Evolutionary conservation across 2,113 vertebrate genomes (phyloP), one percentile per base, ranked within the genome.

Genomic region (Pseudonaja textilis): DNA sequence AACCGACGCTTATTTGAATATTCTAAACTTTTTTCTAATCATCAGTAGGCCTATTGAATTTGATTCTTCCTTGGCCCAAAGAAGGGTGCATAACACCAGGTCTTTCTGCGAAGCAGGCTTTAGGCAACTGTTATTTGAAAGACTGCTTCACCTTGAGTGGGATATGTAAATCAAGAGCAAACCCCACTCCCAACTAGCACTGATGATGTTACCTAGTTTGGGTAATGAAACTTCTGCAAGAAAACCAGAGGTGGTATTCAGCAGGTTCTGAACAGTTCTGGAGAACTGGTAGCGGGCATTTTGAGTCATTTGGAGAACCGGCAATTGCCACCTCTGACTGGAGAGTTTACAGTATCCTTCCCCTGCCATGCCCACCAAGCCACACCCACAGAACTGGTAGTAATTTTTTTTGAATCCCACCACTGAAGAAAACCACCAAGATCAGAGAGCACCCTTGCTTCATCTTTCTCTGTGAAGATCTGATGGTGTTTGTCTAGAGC

Each of bases 1-100:
- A 52, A 91, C 45, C 90, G 39, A 93, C 0, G 92, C 54, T 93
- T 95, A 50, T 92, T 96, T 91, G 89, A 74, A 94, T 92, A 90
- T 93, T 45, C 86, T 87, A 69, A 85, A 2, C 54, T 57, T 90
- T 18, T 69, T 93, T 93, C 89, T 39, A 93, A 25, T 12, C 34
- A 88, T 93, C 87, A 39, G 0, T 20, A 9, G 47, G 88, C 39
- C 0, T 54, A 95, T 91, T 92, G 55, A 94, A 90, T 16, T 39
- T 0, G 0, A 0, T 86, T 87, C 18, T 69, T 1, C 89, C 1
- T 39, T 2, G 87, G 64, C 91, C 29, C 64, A 23, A 45, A 23
- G 0, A 88, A 23, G 18, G 1, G 9, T 74, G 59, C 0, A 29
- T 12, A 26, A 47, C 5, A 3, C 5, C 74, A 39, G 1, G 34